Evolutionary conservation across 2,113 vertebrate species (phyloP).

Genomic region (Cyprinodon brontotheroides): DNA sequence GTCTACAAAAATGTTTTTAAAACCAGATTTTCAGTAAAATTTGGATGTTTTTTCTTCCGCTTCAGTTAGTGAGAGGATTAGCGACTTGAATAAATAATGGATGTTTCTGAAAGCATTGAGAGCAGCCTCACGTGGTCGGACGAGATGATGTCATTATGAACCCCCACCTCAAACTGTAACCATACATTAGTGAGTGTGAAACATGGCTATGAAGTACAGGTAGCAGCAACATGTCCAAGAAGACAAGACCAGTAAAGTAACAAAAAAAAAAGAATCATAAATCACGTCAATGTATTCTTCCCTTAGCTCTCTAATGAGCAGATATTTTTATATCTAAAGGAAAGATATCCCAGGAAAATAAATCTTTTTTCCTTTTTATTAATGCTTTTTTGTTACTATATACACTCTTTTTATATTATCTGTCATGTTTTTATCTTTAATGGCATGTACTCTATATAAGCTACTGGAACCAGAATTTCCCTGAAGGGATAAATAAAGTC

Average conservation of each 20-base stretch:
- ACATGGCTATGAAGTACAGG: neutral
- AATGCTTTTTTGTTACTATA: no score
- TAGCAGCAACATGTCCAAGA: neutral
- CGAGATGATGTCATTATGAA: conserved; percentile 2
- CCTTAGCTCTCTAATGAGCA: no score
- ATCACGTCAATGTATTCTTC: no score
- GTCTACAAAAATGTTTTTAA: neutral
- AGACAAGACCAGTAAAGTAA: neutral
- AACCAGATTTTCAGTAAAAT: neutral
- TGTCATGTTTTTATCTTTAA: no score
- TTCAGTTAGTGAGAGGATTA: conserved; percentile 1
- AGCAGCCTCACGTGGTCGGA: neutral
- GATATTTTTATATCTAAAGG: no score
- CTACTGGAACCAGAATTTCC: no score
- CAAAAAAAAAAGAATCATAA: neutral
- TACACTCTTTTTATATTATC: no score
- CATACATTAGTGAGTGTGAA: neutral
- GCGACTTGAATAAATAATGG: conserved; percentile 19
- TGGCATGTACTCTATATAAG: no score
- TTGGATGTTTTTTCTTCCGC: neutral
- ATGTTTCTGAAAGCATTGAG: conserved; percentile 10
- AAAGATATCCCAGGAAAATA: no score
- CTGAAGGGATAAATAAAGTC: no score
- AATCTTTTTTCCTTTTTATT: no score
- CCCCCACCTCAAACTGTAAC: neutral